Conservation (phyloP, 1,140 invertebrate genomes). For the Hestina assimilis region DNA sequence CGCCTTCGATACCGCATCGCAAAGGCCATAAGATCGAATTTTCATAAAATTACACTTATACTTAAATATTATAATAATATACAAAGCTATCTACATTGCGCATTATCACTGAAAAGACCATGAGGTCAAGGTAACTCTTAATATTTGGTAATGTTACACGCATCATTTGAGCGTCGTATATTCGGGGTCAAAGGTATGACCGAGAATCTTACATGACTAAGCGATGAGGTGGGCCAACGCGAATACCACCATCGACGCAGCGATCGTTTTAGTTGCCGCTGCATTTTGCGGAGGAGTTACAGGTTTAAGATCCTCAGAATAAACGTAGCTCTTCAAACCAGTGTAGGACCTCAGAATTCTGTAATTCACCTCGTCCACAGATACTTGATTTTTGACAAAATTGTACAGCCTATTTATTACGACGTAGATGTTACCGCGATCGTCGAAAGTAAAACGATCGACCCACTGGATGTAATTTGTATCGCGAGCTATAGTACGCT, state of each 20-base stretch:
- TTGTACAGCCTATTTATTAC: slow-evolving; percentile 83
- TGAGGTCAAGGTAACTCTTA: slow-evolving; percentile 72
- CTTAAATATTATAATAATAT: slow-evolving; percentile 45
- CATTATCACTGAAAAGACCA: slow-evolving; percentile 67
- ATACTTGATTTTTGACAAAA: slow-evolving; percentile 79
- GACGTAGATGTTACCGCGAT: slow-evolving; percentile 81
- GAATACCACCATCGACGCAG: slow-evolving; percentile 47
- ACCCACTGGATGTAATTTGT: slow-evolving; percentile 84
- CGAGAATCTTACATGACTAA: slow-evolving; percentile 39
- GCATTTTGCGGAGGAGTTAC: slow-evolving; percentile 30
- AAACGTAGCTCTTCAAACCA: slow-evolving; percentile 82
- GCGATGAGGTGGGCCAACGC: slow-evolving; percentile 55
- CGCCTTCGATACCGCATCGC: slow-evolving; percentile 31
- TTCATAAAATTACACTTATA: slow-evolving; percentile 32
- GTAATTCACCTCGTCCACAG: slow-evolving; percentile 79
- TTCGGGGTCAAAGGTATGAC: slow-evolving; percentile 37
- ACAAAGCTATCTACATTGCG: slow-evolving; percentile 67
- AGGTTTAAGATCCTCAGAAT: slow-evolving; percentile 56
- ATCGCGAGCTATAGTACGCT: slow-evolving; percentile 82
- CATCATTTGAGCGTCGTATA: slow-evolving; percentile 50
- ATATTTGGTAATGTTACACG: slow-evolving; percentile 72
- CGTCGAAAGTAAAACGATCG: slow-evolving; percentile 84
- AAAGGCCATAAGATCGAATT: slow-evolving; percentile 37
- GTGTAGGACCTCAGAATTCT: slow-evolving; percentile 79
- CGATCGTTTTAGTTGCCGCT: slow-evolving; percentile 40